Conservation (phyloP, 1,140 invertebrate species). For the Hyposmocoma kahamanoa region DNA sequence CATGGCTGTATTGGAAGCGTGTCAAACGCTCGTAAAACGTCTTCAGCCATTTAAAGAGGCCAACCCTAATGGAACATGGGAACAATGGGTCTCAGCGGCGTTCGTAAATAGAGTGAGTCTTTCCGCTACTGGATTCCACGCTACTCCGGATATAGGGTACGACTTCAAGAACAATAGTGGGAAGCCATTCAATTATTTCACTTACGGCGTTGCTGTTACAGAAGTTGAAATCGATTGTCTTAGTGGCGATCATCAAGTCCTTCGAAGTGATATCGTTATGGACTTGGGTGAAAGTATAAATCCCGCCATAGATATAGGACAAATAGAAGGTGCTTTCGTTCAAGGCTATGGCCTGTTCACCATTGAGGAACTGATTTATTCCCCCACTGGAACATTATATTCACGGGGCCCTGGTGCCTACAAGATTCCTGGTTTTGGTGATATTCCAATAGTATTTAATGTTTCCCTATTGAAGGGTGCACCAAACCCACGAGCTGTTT, state of each 20-base stretch:
- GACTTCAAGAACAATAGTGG: conserved; percentile 82
- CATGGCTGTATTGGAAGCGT: conserved; percentile 94
- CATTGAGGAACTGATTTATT: conserved; percentile 91
- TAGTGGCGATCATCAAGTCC: conserved; percentile 90
- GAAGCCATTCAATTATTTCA: conserved; percentile 86
- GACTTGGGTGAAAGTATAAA: conserved; percentile 93
- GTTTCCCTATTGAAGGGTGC: conserved; percentile 92
- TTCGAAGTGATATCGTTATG: conserved; percentile 95
- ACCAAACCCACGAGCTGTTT: conserved; percentile 91
- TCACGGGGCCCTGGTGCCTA: conserved; percentile 94
- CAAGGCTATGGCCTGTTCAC: conserved; percentile 96
- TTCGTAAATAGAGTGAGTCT: conserved; percentile 88
- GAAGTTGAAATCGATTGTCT: conserved; percentile 93
- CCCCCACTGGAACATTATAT: conserved; percentile 85
- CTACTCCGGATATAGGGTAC: conserved; percentile 86
- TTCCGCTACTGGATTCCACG: conserved; percentile 91
- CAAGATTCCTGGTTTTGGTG: conserved; percentile 92
- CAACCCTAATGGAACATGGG: conserved; percentile 89
- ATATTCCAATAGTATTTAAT: conserved; percentile 94
- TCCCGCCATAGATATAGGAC: conserved; percentile 96
- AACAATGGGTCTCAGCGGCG: conserved; percentile 88
- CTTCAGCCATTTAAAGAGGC: conserved; percentile 84
- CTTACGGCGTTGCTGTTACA: conserved; percentile 84
- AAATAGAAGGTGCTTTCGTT: conserved; percentile 95
- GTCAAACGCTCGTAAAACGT: conserved; percentile 83